These are phyloP conservation scores for Drosophila differens DNA, from an alignment of 2,888 invertebrate genomes.

Conservation along the genomic window DNA sequence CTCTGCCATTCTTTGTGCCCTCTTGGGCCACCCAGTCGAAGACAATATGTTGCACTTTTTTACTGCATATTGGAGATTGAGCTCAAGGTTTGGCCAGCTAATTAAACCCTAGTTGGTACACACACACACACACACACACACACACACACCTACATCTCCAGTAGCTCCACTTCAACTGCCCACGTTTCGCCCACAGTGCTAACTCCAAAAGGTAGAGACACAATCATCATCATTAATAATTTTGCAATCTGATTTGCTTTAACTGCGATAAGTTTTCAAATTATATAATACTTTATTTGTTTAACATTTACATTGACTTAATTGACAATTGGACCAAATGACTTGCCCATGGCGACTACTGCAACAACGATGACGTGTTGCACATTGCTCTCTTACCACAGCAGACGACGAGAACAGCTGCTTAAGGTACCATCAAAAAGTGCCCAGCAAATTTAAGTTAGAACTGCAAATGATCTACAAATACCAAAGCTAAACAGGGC, in stretches of 20 bases:
- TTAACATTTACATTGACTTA: conserved; percentile 70
- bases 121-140: conserved; percentile 6
- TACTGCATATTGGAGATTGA: conserved; percentile 61
- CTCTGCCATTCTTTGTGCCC: conserved; percentile 21
- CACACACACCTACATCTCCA: conserved; percentile 31
- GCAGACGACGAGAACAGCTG: conserved; percentile 25
- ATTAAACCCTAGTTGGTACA: conserved; percentile 58
- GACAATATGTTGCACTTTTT: conserved; percentile 67
- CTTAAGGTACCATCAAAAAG: conserved; percentile 16
- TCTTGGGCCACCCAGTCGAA: conserved; percentile 66
- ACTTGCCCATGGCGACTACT: conserved; percentile 45
- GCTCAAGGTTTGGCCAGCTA: conserved; percentile 73
- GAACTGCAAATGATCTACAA: conserved; percentile 7
- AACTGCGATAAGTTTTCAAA: conserved; percentile 39
- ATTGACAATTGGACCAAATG: conserved; percentile 62
- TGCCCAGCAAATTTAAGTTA: conserved; percentile 3
- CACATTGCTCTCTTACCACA: conserved; percentile 28
- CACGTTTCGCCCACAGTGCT: conserved; percentile 59
- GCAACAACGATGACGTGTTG: conserved; percentile 64
- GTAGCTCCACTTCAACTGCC: conserved; percentile 67
- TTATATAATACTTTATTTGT: conserved; percentile 62
- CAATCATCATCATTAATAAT: conserved; percentile 25
- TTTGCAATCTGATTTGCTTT: conserved; percentile 29
- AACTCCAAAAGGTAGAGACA: conserved; percentile 14
- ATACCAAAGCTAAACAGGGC: not conserved